phyloP scores from a whole-genome alignment of 2,888 invertebrate genomes.

The Apoda limacodes region DNA sequence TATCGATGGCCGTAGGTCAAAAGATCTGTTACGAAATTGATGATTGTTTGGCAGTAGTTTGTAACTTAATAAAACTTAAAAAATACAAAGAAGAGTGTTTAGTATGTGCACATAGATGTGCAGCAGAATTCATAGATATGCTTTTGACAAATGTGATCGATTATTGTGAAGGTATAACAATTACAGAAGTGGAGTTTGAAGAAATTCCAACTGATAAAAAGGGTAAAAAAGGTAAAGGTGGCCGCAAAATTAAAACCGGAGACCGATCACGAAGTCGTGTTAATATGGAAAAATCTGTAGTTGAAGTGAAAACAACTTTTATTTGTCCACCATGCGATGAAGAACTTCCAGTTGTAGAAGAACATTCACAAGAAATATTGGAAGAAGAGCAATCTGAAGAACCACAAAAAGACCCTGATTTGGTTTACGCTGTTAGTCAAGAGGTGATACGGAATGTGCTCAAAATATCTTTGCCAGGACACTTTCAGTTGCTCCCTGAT shows the following conservation, averaged over 20 bases:
- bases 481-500: constrained; percentile 43
- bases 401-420: constrained; percentile 31
- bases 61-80: constrained; percentile 44
- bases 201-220: constrained; percentile 33
- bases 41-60: constrained; percentile 60
- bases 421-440: constrained; percentile 46
- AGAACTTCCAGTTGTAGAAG: constrained; percentile 23
- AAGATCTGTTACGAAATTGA: constrained; percentile 53
- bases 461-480: constrained; percentile 50
- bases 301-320: constrained; percentile 37
- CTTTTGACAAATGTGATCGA: constrained; percentile 38
- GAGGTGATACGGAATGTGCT: constrained; percentile 51
- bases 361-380: constrained; percentile 30
- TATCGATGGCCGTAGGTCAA: constrained; percentile 68
- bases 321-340: constrained; percentile 49
- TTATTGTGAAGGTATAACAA: constrained; percentile 42
- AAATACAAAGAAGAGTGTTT: constrained; percentile 44
- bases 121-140: constrained; percentile 37
- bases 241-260: constrained; percentile 28
- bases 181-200: constrained; percentile 41
- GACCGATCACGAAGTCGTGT: constrained; percentile 28
- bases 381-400: constrained; percentile 37
- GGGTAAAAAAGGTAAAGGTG: constrained; percentile 33
- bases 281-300: constrained; percentile 34
- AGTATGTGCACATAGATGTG: constrained; percentile 43